Evolutionary conservation across 2,888 invertebrate species (phyloP).

Genomic region (Alloplasta piceator): DNA sequence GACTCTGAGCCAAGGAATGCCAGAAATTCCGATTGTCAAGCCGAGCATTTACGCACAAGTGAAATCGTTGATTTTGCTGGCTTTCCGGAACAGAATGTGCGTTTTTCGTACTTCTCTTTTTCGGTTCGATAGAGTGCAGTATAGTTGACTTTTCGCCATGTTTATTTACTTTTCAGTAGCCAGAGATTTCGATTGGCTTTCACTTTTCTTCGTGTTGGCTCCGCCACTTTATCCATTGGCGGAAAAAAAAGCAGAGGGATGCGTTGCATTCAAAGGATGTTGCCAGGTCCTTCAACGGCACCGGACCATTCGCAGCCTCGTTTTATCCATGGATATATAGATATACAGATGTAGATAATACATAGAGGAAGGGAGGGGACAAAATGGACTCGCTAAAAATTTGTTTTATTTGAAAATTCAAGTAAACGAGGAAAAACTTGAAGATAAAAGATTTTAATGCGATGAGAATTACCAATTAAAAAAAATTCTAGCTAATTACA

Average conservation of each 20-base stretch:
- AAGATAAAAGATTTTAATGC: no score
- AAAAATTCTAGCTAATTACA: no score
- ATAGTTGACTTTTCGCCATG: conserved; percentile 20
- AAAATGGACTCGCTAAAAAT: no score
- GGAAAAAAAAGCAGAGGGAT: conserved; percentile 71
- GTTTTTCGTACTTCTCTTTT: conserved; percentile 68
- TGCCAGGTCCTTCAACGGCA: conserved; percentile 39
- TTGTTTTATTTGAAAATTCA: no score
- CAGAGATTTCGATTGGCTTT: conserved; percentile 50
- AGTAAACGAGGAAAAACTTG: no score
- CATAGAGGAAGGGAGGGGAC: no score
- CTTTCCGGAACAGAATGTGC: conserved; percentile 70
- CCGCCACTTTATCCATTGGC: conserved; percentile 34
- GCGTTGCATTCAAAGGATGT: conserved; percentile 73
- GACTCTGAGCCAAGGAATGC: no score
- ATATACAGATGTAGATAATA: no score
- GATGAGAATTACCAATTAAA: no score
- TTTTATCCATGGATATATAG: conserved; percentile 5
- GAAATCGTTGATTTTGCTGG: conserved; percentile 69
- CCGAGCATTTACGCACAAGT: no score
- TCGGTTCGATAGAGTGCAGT: conserved; percentile 37
- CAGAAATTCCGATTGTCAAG: no score
- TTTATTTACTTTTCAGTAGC: conserved; percentile 46
- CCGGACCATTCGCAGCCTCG: conserved; percentile 54
- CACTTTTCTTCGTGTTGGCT: conserved; percentile 51